Evolutionary conservation across 2,113 vertebrate species (phyloP).

Genomic region (Nycticryphes semicollaris): DNA sequence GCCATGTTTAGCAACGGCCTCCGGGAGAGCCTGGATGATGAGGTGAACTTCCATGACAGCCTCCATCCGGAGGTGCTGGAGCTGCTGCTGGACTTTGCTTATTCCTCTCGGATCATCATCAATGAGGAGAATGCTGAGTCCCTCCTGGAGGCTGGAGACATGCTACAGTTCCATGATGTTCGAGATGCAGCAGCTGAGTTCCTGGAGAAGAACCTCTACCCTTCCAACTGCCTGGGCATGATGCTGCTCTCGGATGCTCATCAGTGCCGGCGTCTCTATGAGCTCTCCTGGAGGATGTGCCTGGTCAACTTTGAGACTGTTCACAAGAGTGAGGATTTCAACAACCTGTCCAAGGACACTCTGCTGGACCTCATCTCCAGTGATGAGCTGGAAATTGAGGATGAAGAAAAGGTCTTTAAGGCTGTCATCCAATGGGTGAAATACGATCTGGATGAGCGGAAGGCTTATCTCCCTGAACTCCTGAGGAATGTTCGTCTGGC

Average conservation of each 20-base stretch:
- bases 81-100: constrained; percentile 92
- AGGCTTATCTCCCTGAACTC: constrained; percentile 84
- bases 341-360: constrained; percentile 87
- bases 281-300: constrained; percentile 94
- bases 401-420: constrained; percentile 89
- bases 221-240: constrained; percentile 94
- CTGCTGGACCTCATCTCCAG: constrained; percentile 90
- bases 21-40: constrained; percentile 87
- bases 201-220: constrained; percentile 89
- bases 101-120: constrained; percentile 91
- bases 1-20: constrained; percentile 96
- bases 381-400: constrained; percentile 92
- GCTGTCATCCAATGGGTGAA: constrained; percentile 91
- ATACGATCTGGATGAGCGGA: constrained; percentile 80
- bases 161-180: constrained; percentile 94
- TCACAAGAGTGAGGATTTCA: constrained; percentile 88
- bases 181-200: constrained; percentile 91
- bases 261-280: constrained; percentile 90
- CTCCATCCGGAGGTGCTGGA: constrained; percentile 94
- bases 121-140: constrained; percentile 95
- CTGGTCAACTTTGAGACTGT: constrained; percentile 89
- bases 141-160: constrained; percentile 91
- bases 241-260: constrained; percentile 93
- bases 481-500: constrained; percentile 87
- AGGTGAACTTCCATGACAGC: constrained; percentile 92